Conservation (phyloP, 2,113 vertebrate genomes). For the Megaceryle torquata region DNA sequence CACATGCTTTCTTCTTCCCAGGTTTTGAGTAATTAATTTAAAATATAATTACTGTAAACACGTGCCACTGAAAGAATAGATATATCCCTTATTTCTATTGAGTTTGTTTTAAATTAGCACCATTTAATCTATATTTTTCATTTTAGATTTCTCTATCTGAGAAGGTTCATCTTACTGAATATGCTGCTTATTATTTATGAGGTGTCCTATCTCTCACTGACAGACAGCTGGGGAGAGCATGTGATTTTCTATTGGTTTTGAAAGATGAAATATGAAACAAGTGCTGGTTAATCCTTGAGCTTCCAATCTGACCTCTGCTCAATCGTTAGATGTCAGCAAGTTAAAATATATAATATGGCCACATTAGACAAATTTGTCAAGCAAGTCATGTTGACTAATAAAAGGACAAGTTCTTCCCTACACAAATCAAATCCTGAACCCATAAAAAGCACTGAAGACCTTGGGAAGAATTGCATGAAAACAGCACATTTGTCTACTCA, state of each 20-base stretch:
- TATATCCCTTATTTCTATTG: background rate
- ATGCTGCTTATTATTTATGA: background rate
- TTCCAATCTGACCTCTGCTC: conserved; percentile 16
- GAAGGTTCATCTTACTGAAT: background rate
- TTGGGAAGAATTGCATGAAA: background rate
- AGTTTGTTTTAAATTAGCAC: background rate
- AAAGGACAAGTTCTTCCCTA: conserved; percentile 12
- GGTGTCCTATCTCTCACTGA: background rate
- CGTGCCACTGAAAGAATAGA: background rate
- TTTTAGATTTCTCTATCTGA: background rate
- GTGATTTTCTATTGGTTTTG: background rate
- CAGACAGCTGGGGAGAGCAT: background rate
- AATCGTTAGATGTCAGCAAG: background rate
- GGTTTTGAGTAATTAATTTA: background rate
- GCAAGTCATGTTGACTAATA: background rate
- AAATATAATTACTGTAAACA: background rate
- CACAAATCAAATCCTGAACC: conserved; percentile 48
- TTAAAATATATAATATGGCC: conserved; percentile 23
- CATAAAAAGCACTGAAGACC: background rate
- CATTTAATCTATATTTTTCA: background rate
- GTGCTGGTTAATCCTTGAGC: conserved; percentile 48
- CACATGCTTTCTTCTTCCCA: background rate
- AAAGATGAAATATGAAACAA: conserved; percentile 54
- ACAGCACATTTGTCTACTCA: background rate
- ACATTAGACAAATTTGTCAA: conserved; percentile 14